phyloP scores from a whole-genome alignment of 2,113 vertebrate genomes.

The Passer montanus region DNA sequence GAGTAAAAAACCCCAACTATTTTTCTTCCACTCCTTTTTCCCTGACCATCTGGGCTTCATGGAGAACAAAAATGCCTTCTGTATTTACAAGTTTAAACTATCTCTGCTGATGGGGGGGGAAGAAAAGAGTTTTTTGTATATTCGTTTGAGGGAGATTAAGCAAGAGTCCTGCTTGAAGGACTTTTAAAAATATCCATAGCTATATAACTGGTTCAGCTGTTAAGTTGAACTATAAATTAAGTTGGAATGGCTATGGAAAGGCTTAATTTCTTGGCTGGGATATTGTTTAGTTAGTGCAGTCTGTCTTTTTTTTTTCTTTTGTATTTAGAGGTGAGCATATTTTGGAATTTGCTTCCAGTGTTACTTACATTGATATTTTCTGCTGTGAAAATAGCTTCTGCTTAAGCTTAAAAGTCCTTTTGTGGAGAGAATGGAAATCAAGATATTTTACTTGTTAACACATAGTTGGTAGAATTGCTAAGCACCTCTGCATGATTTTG shows the following conservation, averaged over 20 bases:
- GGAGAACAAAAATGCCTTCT: not conserved
- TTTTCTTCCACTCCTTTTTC: not conserved
- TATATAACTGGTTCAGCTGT: not conserved
- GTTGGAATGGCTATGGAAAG: not conserved
- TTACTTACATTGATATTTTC: not conserved
- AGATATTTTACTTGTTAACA: slow-evolving; percentile 1
- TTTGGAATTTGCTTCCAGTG: not conserved
- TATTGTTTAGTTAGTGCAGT: not conserved
- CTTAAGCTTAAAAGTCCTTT: not conserved
- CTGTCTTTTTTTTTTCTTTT: not conserved
- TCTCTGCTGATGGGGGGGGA: not conserved
- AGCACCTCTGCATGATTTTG: not conserved
- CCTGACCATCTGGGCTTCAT: not conserved
- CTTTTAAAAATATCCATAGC: not conserved
- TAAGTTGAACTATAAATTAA: not conserved
- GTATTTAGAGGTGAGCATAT: not conserved
- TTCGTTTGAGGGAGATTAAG: not conserved
- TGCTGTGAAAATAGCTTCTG: not conserved
- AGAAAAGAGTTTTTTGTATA: not conserved
- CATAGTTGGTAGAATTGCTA: not conserved
- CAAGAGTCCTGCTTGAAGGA: not conserved
- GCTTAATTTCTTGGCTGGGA: not conserved
- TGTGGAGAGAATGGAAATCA: not conserved
- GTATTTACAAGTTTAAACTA: not conserved
- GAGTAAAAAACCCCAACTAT: not conserved